Base-by-base conservation (phyloP, 1,140 invertebrate genomes). In the Lasaia peninsularis region DNA sequence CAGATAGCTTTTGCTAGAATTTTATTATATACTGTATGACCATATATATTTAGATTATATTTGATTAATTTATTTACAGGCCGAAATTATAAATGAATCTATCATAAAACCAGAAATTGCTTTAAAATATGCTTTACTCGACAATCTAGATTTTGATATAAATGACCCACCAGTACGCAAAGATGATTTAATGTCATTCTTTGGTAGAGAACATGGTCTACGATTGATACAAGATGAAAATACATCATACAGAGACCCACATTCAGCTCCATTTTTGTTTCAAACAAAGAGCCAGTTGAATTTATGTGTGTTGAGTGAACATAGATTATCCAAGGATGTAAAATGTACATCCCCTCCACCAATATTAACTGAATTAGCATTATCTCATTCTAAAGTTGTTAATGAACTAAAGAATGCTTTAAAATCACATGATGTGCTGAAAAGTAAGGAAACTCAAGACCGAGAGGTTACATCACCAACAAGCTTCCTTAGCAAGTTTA, bases 281-380 rank as follows among this genome's bases (percentile, higher is more conserved):
- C 93, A 94, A 81, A 95, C 94, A 0, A 92, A 92, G 69, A 95
- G 94, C 24, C 95, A 96, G 75, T 91, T 95, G 65, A 93, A 95
- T 84, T 77, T 95, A 1, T 92, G 90, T 62, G 73, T 92, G 35
- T 81, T 91, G 56, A 76, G 67, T 10, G 79, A 88, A 33, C 71
- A 76, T 53, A 68, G 76, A 48, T 62, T 67, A 3, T 58, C 62
- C 1, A 82, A 77, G 62, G 78, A 79, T 24, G 63, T 63, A 0
- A 63, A 69, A 54, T 69, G 71, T 7, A 70, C 70, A 10, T 80
- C 82, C 0, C 78, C 80, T 1, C 75, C 77, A 6, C 82, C 79
- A 0, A 65, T 86, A 0, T 67, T 89, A 67, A 75, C 81, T 0
- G 88, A 90, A 56, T 52, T 90, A 5, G 86, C 77, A 0, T 48